These are phyloP conservation scores for Paracyprichromis sp. DNA, from an alignment of 2,113 vertebrate species.

Conservation along the genomic window DNA sequence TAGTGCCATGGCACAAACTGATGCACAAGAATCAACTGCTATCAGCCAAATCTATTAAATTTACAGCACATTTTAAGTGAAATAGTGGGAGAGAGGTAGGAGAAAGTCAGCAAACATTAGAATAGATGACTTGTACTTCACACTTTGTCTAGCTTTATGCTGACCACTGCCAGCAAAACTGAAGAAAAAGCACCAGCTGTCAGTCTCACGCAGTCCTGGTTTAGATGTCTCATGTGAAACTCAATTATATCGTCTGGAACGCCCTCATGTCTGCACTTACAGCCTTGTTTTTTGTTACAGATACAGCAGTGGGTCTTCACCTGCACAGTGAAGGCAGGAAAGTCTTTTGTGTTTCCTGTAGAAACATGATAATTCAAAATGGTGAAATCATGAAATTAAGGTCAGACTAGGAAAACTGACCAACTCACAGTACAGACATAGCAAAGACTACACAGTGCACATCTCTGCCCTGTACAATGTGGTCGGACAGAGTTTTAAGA, in stretches of 20 bases:
- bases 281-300: background rate
- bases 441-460: background rate
- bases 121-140: background rate
- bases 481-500: background rate
- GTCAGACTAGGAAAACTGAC: background rate
- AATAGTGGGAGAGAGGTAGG: background rate
- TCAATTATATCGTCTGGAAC: background rate
- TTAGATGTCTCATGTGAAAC: background rate
- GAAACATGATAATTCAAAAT: background rate
- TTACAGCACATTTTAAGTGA: background rate
- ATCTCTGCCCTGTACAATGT: background rate
- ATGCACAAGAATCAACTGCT: background rate
- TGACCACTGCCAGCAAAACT: background rate
- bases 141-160: background rate
- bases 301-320: background rate
- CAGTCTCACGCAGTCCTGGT: background rate
- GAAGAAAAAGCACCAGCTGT: background rate
- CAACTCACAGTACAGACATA: background rate
- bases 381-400: background rate
- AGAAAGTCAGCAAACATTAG: background rate
- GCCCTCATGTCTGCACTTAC: background rate
- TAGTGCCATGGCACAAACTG: background rate
- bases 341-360: background rate
- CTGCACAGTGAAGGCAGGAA: background rate
- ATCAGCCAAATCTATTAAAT: background rate